A percentile compares a stretch with the other conserved stretches of the same genome.
Evolutionary conservation across 1,140 invertebrate genomes (phyloP).

Genomic region (Drosophila punjabiensis): DNA sequence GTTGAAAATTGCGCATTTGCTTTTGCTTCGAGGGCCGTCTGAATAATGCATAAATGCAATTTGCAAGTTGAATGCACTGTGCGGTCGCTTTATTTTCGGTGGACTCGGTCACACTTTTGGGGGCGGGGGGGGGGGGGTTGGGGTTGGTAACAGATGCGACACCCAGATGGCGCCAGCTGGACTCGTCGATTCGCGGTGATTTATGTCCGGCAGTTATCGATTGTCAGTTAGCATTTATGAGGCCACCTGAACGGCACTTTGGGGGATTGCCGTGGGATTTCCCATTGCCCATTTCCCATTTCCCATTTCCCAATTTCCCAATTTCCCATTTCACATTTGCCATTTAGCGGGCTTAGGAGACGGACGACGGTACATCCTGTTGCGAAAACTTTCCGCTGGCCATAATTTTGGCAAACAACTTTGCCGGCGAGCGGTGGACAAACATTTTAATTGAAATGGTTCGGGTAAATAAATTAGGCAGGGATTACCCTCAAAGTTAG

Average conservation of each 20-base stretch:
- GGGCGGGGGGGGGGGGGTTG: background rate
- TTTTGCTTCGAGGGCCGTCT: slow-evolving; percentile 28
- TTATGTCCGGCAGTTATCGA: slow-evolving; percentile 40
- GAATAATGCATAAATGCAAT: slow-evolving; percentile 62
- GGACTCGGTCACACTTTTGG: slow-evolving; percentile 36
- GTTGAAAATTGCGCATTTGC: slow-evolving; percentile 64
- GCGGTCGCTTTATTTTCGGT: slow-evolving; percentile 37
- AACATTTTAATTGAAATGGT: slow-evolving; percentile 39
- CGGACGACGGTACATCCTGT: slow-evolving; percentile 4
- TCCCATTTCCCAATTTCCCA: slow-evolving; percentile 14
- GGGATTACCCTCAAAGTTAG: slow-evolving; percentile 2
- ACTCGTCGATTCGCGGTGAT: slow-evolving; percentile 20
- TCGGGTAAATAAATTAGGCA: slow-evolving; percentile 18
- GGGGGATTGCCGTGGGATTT: slow-evolving; percentile 27
- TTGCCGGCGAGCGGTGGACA: slow-evolving; percentile 22
- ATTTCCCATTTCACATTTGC: slow-evolving; percentile 19
- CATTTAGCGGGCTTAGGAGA: slow-evolving; percentile 23
- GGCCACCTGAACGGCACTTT: slow-evolving; percentile 45
- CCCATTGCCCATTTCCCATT: slow-evolving; percentile 15
- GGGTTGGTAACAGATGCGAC: background rate
- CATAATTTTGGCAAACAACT: slow-evolving; percentile 32
- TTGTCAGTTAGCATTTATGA: slow-evolving; percentile 52
- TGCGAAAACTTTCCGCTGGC: slow-evolving; percentile 24
- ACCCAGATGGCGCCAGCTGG: slow-evolving; percentile 35
- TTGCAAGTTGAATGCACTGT: slow-evolving; percentile 46